phyloP scores from a whole-genome alignment of 2,888 invertebrate species.

The Platycnemis pennipes region DNA sequence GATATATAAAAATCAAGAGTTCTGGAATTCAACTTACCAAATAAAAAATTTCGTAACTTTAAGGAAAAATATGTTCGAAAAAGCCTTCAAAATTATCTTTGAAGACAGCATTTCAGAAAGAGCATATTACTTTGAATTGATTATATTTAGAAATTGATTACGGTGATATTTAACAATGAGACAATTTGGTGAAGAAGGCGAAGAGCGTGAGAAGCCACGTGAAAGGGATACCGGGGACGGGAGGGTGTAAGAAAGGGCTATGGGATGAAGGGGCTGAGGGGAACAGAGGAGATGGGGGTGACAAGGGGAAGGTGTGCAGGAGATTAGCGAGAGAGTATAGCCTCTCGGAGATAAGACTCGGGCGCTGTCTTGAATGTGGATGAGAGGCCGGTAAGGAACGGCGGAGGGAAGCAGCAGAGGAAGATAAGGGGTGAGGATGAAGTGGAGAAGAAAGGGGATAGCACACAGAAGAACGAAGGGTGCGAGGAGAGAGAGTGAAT shows the following conservation, averaged over 20 bases:
- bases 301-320: neutral
- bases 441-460: neutral
- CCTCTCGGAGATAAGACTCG: conserved; percentile 49
- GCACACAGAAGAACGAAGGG: neutral
- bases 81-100: too few species aligned
- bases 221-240: neutral
- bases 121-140: too few species aligned
- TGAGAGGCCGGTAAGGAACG: neutral
- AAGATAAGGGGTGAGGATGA: neutral
- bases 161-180: neutral
- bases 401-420: neutral
- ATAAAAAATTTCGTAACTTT: too few species aligned
- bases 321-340: conserved; percentile 48
- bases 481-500: neutral
- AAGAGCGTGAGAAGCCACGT: neutral
- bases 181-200: neutral
- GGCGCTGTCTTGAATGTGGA: conserved; percentile 54
- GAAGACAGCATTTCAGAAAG: too few species aligned
- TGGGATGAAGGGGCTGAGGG: neutral
- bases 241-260: neutral
- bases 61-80: too few species aligned
- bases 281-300: neutral
- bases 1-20: too few species aligned
- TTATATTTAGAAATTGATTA: neutral
- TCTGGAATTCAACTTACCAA: too few species aligned